phyloP scores from a whole-genome alignment of 2,113 vertebrate species.

The Acrocephalus kingi region DNA sequence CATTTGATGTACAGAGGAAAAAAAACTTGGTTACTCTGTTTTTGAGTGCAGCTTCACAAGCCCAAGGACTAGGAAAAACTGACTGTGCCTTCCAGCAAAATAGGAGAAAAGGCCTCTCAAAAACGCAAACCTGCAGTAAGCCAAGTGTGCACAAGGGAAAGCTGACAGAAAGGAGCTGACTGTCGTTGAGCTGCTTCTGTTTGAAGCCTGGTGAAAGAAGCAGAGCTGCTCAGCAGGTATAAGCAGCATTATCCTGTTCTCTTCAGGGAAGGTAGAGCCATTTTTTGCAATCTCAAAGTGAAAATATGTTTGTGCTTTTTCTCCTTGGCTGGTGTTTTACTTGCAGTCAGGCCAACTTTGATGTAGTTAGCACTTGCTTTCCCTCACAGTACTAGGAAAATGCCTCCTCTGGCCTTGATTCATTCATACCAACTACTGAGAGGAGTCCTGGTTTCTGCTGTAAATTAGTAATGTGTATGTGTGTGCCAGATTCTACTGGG shows the following conservation, averaged over 20 bases:
- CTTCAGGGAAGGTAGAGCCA: not conserved
- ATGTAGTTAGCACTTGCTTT: not conserved
- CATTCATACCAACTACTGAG: not conserved
- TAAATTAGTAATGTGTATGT: not conserved
- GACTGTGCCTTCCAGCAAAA: not conserved
- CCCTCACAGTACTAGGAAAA: not conserved
- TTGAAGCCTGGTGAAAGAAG: not conserved
- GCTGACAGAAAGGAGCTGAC: not conserved
- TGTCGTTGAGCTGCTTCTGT: not conserved
- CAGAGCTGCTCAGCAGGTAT: not conserved
- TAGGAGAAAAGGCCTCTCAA: not conserved
- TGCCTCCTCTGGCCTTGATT: not conserved
- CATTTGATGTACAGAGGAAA: not conserved
- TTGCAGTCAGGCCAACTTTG: not conserved
- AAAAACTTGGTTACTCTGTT: not conserved
- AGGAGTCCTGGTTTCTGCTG: not conserved
- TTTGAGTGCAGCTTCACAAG: not conserved
- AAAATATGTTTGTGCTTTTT: constrained; percentile 5
- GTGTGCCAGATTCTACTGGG: not conserved
- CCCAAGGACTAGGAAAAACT: not conserved
- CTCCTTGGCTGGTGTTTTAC: not conserved
- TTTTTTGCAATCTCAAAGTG: not conserved
- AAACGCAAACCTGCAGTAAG: not conserved
- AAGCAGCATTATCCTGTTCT: not conserved
- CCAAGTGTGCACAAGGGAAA: not conserved